Percentiles rank a stretch among this genome's conserved stretches.
Evolutionary conservation across 2,113 vertebrate genomes (phyloP).

Genomic region (human): GRCh38 chr1:5480501-5481000

Average conservation of each 20-base stretch:
- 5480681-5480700: background rate
- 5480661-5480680: no score
- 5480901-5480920: accelerated
- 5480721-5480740: background rate
- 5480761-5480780: background rate
- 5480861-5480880: no score
- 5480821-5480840: background rate
- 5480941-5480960: background rate
- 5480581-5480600: accelerated
- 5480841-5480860: accelerated
- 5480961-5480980: no score
- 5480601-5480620: accelerated
- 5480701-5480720: background rate
- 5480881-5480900: background rate
- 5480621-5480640: accelerated
- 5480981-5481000: background rate
- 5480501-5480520: accelerated
- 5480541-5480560: accelerated
- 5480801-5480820: background rate
- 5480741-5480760: background rate
- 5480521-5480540: background rate
- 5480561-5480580: accelerated
- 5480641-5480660: accelerated
- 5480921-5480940: accelerated
- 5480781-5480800: accelerated